Conservation (phyloP, 1,140 invertebrate genomes). For the Phortica variegata region DNA sequence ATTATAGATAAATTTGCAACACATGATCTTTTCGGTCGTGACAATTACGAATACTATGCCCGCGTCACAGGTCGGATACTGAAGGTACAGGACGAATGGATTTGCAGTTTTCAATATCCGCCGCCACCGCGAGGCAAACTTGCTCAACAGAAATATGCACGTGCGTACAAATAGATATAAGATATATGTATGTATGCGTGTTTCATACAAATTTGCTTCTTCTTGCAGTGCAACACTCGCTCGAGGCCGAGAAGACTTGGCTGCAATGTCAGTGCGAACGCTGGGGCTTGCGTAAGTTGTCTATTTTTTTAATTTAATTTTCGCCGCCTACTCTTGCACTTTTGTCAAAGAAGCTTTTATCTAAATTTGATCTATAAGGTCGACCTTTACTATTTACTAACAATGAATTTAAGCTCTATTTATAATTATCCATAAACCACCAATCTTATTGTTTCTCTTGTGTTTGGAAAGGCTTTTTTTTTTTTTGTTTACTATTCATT, state of each 20-base stretch:
- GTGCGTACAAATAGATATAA: constrained; percentile 61
- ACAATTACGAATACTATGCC: constrained; percentile 98
- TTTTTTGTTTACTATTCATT: too few relatives aligned
- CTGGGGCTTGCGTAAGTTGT: constrained; percentile 70
- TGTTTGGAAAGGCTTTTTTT: too few relatives aligned
- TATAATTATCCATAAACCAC: too few relatives aligned
- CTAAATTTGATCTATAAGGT: too few relatives aligned
- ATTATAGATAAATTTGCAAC: constrained; percentile 96
- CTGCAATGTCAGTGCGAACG: constrained; percentile 83
- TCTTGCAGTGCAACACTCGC: constrained; percentile 74
- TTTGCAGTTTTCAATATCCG: constrained; percentile 89
- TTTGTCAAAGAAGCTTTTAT: too few relatives aligned
- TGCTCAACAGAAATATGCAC: constrained; percentile 63
- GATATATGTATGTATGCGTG: constrained; percentile 1
- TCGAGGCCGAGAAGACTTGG: constrained; percentile 85
- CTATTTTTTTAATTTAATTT: constrained; percentile 1
- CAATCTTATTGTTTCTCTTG: too few relatives aligned
- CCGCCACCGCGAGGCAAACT: constrained; percentile 67
- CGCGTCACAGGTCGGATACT: constrained; percentile 89
- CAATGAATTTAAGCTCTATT: too few relatives aligned
- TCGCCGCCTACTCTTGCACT: too few relatives aligned
- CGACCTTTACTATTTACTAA: too few relatives aligned
- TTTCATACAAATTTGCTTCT: not conserved
- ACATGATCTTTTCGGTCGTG: constrained; percentile 89
- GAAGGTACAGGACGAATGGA: constrained; percentile 91